Evolutionary conservation across 2,888 invertebrate species (phyloP), one percentile per base, ranked within the genome.

Genomic region (Gasteruption jaculator): DNA sequence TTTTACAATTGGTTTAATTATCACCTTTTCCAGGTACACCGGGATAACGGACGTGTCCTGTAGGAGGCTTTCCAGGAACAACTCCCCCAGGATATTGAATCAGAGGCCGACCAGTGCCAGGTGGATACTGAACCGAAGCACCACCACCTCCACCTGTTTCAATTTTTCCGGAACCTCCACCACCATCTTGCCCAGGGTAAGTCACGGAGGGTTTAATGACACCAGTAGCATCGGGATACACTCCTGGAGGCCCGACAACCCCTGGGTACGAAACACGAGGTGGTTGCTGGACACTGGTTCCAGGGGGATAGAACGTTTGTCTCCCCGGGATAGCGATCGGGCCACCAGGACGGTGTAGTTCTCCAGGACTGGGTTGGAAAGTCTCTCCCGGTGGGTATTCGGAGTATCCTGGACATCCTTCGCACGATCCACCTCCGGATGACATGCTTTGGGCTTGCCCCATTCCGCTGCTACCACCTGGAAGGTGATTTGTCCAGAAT

Each of bases 391-490:
- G 24, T 8, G 24, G 24, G 10, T 24, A 24, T 7, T 14, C 18
- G 10, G 39, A 31, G 25, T 70, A 67, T 32, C 73, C 75, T 27
- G 73, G 71, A 63, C 85, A 86, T 32, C 80, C 84, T n/a, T 81
- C 82, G 54, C 86, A 86, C 45, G 76, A 78, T 1, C 75, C 77
- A 34, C 81, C 79, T 36, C 82, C 80, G 44, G 81, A 77, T 34
- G 86, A 85, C 71, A 90, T 90, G 71, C 89, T 89, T 71, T 90
- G 90, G 1, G 90, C 90, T 74, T 89, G 89, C 0, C 90, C 90
- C 86, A 90, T 89, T 40, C 90, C 90, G 61, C 82, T 83, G 48
- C 76, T 80, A 31, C 89, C 89, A 74, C 80, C 89, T 90, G 54
- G 53, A 73, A 72, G 49, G 38, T 14, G 33, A 30, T 54, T 29